Evolutionary conservation across 1,140 invertebrate genomes (phyloP).

Genomic region (Pseudachorutes palmiensis): DNA sequence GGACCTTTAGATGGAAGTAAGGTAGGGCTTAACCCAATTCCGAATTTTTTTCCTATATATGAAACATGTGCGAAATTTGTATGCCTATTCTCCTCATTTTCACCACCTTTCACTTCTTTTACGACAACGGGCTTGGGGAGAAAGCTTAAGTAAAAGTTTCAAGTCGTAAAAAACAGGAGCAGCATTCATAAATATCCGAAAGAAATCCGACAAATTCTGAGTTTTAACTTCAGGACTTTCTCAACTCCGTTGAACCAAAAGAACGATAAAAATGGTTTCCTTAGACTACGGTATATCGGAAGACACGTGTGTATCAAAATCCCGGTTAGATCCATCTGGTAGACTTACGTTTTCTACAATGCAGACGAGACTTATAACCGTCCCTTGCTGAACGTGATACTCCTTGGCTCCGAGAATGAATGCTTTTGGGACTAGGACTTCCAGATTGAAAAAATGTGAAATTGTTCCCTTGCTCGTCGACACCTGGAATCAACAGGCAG

Average conservation of each 20-base stretch:
- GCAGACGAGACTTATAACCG: constrained; percentile 42
- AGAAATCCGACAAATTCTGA: neutral
- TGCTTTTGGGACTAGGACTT: constrained; percentile 79
- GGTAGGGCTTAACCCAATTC: neutral
- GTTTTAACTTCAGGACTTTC: neutral
- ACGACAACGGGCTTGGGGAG: too few species aligned
- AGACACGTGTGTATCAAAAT: neutral
- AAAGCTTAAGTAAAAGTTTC: neutral
- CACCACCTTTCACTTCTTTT: neutral
- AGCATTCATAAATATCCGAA: neutral
- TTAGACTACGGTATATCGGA: too few species aligned
- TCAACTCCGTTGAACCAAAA: neutral
- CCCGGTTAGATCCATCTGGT: neutral
- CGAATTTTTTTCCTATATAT: neutral
- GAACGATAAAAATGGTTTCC: neutral
- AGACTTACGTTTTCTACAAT: constrained; percentile 42
- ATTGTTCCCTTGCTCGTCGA: constrained; percentile 72
- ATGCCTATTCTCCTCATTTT: too few species aligned
- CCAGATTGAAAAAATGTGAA: constrained; percentile 78
- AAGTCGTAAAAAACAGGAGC: neutral
- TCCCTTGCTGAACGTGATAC: constrained; percentile 42
- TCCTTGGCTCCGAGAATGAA: constrained; percentile 58
- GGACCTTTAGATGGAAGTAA: neutral
- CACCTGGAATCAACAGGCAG: constrained; percentile 53
- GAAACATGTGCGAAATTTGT: neutral